A percentile compares a stretch with the other conserved stretches of the same genome.
These are phyloP conservation scores for Drosophila paracracens DNA, from an alignment of 2,888 invertebrate species.

Conservation along the genomic window DNA sequence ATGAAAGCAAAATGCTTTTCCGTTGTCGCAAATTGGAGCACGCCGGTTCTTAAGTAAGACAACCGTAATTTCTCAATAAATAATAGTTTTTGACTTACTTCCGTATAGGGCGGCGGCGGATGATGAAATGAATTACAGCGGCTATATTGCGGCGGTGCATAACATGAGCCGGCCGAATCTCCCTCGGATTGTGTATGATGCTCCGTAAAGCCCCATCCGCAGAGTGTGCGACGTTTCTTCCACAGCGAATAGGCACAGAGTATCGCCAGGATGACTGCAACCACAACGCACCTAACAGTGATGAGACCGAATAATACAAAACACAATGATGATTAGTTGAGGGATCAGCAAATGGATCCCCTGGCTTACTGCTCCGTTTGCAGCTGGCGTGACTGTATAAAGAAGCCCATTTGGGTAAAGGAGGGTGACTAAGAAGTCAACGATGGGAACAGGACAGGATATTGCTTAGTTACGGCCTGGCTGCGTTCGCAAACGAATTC, in stretches of 20 bases:
- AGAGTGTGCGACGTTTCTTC: conserved; percentile 86
- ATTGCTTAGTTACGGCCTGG: conserved; percentile 38
- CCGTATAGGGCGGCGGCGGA: conserved; percentile 93
- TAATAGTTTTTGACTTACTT: conserved; percentile 86
- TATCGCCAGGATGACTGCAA: conserved; percentile 89
- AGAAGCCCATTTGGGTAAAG: conserved; percentile 64
- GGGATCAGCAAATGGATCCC: not conserved
- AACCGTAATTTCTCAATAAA: not conserved
- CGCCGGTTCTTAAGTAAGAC: not conserved
- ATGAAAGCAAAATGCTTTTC: not conserved
- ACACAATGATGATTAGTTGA: not conserved
- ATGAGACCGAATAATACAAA: not conserved
- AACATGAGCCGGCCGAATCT: conserved; percentile 92
- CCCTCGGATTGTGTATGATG: conserved; percentile 88
- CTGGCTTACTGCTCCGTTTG: conserved; percentile 71
- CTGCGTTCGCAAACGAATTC: conserved; percentile 67
- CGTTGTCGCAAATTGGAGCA: not conserved
- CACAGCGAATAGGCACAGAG: conserved; percentile 89
- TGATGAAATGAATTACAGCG: conserved; percentile 93
- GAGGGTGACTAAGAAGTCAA: not conserved
- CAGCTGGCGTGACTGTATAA: conserved; percentile 73
- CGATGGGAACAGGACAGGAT: not conserved
- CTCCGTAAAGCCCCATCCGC: conserved; percentile 86
- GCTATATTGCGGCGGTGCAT: conserved; percentile 93
- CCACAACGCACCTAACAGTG: conserved; percentile 87